phyloP scores from a whole-genome alignment of 37 sponge, comb jelly and placozoan species.

The Diacarnus erythraeanus region DNA sequence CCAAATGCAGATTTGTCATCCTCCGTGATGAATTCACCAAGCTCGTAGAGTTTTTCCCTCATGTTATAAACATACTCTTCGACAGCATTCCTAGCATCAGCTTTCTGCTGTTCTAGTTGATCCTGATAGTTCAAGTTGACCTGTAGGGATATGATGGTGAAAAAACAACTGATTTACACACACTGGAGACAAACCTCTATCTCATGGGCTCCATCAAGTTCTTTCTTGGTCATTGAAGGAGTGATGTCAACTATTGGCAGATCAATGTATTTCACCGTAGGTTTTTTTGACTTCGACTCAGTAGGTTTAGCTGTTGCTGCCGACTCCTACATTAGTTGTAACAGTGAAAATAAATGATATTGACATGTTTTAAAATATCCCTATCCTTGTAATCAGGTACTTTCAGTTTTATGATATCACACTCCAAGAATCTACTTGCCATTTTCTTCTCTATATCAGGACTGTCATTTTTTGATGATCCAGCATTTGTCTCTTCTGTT shows the following conservation, averaged over 20 bases:
- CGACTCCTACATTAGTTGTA: too few species aligned
- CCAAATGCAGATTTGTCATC: constrained; percentile 32
- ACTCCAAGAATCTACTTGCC: too few species aligned
- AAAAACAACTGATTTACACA: not conserved
- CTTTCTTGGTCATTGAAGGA: constrained; percentile 46
- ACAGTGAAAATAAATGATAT: too few species aligned
- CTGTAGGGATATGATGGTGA: constrained; percentile 9
- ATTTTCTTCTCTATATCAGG: not conserved
- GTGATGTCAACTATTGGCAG: constrained; percentile 57
- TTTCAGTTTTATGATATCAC: too few species aligned
- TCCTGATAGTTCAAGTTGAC: constrained; percentile 74
- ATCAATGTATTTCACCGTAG: constrained; percentile 54
- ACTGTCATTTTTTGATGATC: not conserved
- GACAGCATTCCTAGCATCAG: constrained; percentile 87
- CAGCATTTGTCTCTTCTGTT: not conserved
- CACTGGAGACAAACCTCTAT: constrained; percentile 54
- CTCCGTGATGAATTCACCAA: constrained; percentile 76
- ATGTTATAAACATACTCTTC: constrained; percentile 98
- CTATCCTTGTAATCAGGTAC: too few species aligned
- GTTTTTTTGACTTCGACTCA: constrained; percentile 63
- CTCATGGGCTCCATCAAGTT: constrained; percentile 57
- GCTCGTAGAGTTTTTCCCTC: constrained; percentile 71
- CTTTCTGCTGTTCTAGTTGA: constrained; percentile 71
- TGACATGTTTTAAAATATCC: too few species aligned
- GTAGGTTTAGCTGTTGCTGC: constrained; percentile 32